Evolutionary conservation across 2,888 invertebrate genomes (phyloP), one percentile per base, ranked within the genome.

Genomic region (Syritta pipiens): DNA sequence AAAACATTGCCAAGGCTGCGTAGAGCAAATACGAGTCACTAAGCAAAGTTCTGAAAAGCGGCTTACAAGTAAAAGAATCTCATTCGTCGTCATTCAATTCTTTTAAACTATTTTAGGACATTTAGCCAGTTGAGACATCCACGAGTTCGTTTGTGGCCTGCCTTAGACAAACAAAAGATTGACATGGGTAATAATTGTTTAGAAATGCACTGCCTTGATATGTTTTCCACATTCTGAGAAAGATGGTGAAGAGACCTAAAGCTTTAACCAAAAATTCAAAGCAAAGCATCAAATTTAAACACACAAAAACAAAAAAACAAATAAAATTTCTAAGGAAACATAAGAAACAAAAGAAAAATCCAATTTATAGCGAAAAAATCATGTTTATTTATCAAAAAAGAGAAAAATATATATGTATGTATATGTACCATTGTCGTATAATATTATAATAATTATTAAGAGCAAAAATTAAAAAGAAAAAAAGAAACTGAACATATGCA

Each of bases 351-450:
- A 49, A 32, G 22, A 59, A 48, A 72, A 60, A 35, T 6, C 26
- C 28, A 40, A 72, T 69, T 65, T 75, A 65, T 74, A 81, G 63
- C 65, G 74, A 81, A 68, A 75, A 79, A 81, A 71, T 72, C 74
- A 72, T 79, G 71, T 81, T 79, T 74, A 74, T 81, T 72, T 82
- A 72, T 81, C 67, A 76, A 71, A 76, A 79, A 69, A 69, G 65
- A 75, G 69, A 62, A 76, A 81, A 67, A 69, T 63, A 79, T 74
- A 71, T 75, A 68, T 76, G 49, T 69, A 57, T 81, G 67, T 77
- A 59, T 74, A 79, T 76, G 72, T 81, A 65, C 72, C 59, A 81
- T 82, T 77, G 67, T 79, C 71, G 63, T 65, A 77, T 81, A 79
- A 59, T 68, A 75, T 75, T 77, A 71, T 68, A 63, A 60, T 77